These are phyloP conservation scores for Seriola dumerili DNA, from an alignment of 2,113 vertebrate genomes.

Conservation along the genomic window DNA sequence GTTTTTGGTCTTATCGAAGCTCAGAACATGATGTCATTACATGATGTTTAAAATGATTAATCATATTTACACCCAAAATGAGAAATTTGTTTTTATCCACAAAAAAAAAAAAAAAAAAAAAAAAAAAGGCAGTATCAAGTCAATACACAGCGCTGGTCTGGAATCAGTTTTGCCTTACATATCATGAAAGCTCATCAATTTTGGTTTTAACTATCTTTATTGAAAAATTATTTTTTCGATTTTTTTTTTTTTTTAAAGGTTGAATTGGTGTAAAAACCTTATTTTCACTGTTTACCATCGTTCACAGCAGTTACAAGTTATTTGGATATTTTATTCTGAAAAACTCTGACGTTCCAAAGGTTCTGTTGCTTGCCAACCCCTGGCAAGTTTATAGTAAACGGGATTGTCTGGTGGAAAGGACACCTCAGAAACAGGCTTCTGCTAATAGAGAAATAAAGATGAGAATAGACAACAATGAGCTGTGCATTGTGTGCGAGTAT, in stretches of 20 bases:
- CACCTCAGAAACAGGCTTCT: no score
- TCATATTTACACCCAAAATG: slow-evolving; percentile 26
- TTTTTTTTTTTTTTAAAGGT: not conserved
- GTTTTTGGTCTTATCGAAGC: not conserved
- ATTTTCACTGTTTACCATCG: not conserved
- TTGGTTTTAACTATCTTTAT: not conserved
- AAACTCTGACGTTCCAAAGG: no score
- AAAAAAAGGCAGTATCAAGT: not conserved
- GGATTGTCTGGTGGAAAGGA: no score
- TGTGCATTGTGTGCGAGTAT: no score
- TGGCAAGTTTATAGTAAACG: no score
- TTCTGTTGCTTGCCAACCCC: no score
- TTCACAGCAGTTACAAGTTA: no score
- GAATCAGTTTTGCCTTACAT: slow-evolving; percentile 32
- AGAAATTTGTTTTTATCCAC: slow-evolving; percentile 16
- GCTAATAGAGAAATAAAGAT: no score
- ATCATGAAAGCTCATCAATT: slow-evolving; percentile 5
- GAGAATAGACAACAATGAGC: no score
- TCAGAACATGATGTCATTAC: no score
- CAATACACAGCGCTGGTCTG: slow-evolving; percentile 34
- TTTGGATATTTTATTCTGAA: no score
- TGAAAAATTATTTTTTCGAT: not conserved
- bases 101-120: not conserved
- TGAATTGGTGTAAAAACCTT: not conserved
- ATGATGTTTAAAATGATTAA: slow-evolving; percentile 7